Evolutionary conservation across 2,113 vertebrate species (phyloP).

Genomic region (Cebus imitator): DNA sequence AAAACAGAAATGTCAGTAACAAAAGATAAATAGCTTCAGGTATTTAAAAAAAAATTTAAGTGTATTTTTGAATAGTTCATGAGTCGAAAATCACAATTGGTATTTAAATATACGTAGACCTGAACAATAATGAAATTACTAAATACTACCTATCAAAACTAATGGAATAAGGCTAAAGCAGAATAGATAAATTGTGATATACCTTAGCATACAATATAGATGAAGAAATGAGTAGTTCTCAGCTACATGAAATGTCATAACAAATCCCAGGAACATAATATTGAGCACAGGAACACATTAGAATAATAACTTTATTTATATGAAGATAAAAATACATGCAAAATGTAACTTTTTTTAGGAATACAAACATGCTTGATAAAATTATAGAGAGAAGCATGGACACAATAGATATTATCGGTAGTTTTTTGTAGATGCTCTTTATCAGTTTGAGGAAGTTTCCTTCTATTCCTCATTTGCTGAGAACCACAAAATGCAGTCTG

Average conservation of each 20-base stretch:
- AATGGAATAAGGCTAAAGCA: background rate
- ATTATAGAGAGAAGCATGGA: background rate
- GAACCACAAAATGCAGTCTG: background rate
- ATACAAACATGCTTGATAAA: background rate
- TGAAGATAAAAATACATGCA: background rate
- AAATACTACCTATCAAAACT: background rate
- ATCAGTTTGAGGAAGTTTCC: background rate
- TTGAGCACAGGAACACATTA: background rate
- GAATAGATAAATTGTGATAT: background rate
- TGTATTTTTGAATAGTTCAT: background rate
- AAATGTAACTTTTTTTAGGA: background rate
- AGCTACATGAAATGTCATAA: background rate
- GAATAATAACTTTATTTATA: conserved; percentile 17
- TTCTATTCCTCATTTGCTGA: background rate
- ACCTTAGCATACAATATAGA: background rate
- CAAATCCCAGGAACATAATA: background rate
- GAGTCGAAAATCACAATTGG: background rate
- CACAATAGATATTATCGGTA: background rate
- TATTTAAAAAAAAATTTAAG: background rate
- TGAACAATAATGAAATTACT: background rate
- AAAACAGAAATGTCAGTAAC: background rate
- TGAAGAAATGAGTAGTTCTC: background rate
- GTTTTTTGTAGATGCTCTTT: background rate
- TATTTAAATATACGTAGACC: background rate
- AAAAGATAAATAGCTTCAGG: background rate